Percentiles rank a stretch among this genome's conserved stretches.
Conservation (phyloP, 1,140 invertebrate species). For the Lasioglossum albipes region DNA sequence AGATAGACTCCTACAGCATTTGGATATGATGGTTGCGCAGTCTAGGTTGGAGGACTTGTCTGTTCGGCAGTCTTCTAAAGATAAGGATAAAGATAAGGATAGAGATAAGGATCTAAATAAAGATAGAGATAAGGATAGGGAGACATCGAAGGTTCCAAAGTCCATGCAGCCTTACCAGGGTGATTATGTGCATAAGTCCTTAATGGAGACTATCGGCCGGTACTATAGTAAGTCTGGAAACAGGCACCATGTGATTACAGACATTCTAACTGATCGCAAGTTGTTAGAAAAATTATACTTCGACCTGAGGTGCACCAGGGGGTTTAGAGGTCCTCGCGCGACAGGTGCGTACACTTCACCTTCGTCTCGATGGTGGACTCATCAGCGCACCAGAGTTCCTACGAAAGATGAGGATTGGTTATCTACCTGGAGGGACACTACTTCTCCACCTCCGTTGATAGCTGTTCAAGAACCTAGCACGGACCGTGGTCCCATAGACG, state of each 20-base stretch:
- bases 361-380: slow-evolving; percentile 72
- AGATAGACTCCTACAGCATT: slow-evolving; percentile 83
- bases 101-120: not conserved
- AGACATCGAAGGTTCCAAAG: slow-evolving; percentile 54
- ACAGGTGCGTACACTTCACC: slow-evolving; percentile 76
- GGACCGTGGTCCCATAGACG: slow-evolving; percentile 77
- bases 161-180: slow-evolving; percentile 74
- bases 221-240: slow-evolving; percentile 85
- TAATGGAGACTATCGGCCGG: slow-evolving; percentile 84
- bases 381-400: slow-evolving; percentile 73
- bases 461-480: slow-evolving; percentile 83
- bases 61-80: slow-evolving; percentile 14
- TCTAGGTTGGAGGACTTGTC: slow-evolving; percentile 57
- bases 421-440: slow-evolving; percentile 64
- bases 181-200: slow-evolving; percentile 83
- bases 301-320: slow-evolving; percentile 85
- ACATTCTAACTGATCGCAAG: slow-evolving; percentile 86
- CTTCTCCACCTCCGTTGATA: slow-evolving; percentile 84
- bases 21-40: slow-evolving; percentile 78
- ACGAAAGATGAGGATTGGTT: slow-evolving; percentile 37
- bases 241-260: slow-evolving; percentile 85
- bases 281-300: slow-evolving; percentile 87
- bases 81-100: not conserved
- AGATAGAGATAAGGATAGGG: not conserved
- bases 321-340: slow-evolving; percentile 82